Evolutionary conservation across 2,888 invertebrate species (phyloP).

Genomic region (Drosophila infuscata): DNA sequence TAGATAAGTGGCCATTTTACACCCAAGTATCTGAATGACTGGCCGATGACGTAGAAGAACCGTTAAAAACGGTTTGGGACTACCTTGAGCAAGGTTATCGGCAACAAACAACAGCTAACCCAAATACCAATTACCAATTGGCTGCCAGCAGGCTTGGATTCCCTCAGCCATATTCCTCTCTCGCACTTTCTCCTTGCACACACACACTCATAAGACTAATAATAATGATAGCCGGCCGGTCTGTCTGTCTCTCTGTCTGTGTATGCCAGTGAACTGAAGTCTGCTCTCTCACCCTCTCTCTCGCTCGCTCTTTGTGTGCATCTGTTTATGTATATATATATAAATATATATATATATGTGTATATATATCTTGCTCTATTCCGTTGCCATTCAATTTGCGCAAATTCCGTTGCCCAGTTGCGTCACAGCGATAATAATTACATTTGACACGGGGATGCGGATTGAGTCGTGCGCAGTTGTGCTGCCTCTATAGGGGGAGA

Average conservation of each 20-base stretch:
- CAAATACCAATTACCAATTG: conserved; percentile 21
- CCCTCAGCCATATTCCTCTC: neutral
- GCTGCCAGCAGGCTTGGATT: conserved; percentile 30
- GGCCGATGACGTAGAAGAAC: conserved; percentile 26
- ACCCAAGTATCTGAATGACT: conserved; percentile 9
- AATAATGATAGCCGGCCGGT: conserved; percentile 26
- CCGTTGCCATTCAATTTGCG: conserved; percentile 64
- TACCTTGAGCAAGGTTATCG: conserved; percentile 64
- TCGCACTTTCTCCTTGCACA: neutral
- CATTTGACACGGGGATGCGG: conserved; percentile 52
- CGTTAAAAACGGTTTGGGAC: conserved; percentile 56
- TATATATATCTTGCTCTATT: conserved; percentile 21
- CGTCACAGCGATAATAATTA: conserved; percentile 70
- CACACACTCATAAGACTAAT: conserved; percentile 4
- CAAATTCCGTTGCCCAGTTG: conserved; percentile 71
- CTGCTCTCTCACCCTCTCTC: neutral
- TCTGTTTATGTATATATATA: conserved; percentile 5
- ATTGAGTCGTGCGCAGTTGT: conserved; percentile 53
- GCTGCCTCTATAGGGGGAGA: neutral
- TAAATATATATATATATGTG: neutral
- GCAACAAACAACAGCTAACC: conserved; percentile 16
- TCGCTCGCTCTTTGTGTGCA: conserved; percentile 1
- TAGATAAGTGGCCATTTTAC: conserved; percentile 37
- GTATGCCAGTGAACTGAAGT: neutral
- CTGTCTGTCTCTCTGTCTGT: conserved; percentile 26